Evolutionary conservation across 2,888 invertebrate species (phyloP).

Genomic region (Phymatocera aterrima): DNA sequence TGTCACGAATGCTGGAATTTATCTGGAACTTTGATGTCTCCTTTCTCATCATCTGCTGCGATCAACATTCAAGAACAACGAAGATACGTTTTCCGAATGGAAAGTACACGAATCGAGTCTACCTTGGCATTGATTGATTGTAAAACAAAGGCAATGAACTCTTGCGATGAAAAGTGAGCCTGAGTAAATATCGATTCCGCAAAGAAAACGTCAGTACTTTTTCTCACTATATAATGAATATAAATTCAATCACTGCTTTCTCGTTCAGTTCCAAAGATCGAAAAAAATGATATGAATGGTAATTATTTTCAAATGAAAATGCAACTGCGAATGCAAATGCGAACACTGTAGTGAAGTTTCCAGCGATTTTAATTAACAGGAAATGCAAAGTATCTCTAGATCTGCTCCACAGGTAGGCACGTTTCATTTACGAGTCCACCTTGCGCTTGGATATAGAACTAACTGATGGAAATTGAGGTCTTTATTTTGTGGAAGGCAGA

Average conservation of each 20-base stretch:
- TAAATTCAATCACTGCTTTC: too few species aligned
- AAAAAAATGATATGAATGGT: background rate
- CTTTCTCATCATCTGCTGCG: background rate
- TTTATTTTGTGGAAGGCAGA: background rate
- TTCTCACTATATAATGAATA: background rate
- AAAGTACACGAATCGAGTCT: background rate
- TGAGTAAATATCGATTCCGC: background rate
- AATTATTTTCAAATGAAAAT: background rate
- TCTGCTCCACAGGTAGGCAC: background rate
- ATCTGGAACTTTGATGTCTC: background rate
- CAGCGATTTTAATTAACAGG: constrained; percentile 6
- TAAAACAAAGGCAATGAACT: background rate
- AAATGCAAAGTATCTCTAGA: background rate
- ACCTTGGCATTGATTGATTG: background rate
- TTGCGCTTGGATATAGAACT: background rate
- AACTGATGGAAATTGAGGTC: background rate
- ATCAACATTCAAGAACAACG: background rate
- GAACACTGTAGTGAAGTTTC: background rate
- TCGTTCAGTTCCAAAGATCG: too few species aligned
- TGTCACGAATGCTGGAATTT: background rate
- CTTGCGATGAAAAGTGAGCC: background rate
- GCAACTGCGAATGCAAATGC: too few species aligned
- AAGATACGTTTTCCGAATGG: background rate
- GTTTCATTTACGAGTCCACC: background rate
- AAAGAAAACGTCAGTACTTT: background rate